phyloP scores from a whole-genome alignment of 2,888 invertebrate genomes.

The Lycia hirtaria region DNA sequence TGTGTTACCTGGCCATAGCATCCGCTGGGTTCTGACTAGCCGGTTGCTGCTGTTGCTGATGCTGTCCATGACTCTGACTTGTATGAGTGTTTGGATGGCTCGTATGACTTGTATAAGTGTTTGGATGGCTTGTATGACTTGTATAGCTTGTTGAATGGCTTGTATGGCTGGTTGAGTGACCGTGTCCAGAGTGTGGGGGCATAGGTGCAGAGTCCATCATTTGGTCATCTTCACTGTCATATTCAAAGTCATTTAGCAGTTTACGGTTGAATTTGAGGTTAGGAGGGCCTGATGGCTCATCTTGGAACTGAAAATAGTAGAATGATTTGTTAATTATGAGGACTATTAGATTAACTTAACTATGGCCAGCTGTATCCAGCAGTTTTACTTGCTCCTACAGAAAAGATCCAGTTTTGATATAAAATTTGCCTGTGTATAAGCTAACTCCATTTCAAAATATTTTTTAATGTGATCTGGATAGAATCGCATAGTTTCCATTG shows the following conservation, averaged over 20 bases:
- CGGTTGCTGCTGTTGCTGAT: conserved; percentile 35
- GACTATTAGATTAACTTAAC: no score
- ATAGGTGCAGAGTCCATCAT: conserved; percentile 56
- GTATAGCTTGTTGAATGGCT: conserved; percentile 31
- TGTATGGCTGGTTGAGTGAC: conserved; percentile 31
- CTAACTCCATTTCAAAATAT: no score
- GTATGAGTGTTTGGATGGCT: conserved; percentile 17
- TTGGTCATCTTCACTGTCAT: conserved; percentile 96
- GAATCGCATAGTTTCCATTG: no score
- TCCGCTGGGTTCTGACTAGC: conserved; percentile 59
- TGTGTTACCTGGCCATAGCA: conserved; percentile 71
- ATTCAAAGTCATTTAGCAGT: conserved; percentile 93
- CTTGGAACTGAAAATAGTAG: conserved; percentile 66
- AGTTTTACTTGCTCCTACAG: no score
- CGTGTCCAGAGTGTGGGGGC: conserved; percentile 45
- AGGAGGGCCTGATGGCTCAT: conserved; percentile 65
- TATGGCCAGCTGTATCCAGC: no score
- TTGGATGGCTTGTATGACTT: conserved; percentile 11
- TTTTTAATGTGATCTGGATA: no score
- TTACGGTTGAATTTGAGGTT: conserved; percentile 93
- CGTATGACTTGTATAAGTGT: conserved; percentile 11
- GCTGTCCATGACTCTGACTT: conserved; percentile 24
- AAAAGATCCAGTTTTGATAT: no score
- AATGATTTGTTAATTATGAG: neutral
- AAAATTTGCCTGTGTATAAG: no score